Percentiles rank a stretch among this genome's conserved stretches.
phyloP scores from a whole-genome alignment of 2,888 invertebrate genomes.

The Tenthredo notha region DNA sequence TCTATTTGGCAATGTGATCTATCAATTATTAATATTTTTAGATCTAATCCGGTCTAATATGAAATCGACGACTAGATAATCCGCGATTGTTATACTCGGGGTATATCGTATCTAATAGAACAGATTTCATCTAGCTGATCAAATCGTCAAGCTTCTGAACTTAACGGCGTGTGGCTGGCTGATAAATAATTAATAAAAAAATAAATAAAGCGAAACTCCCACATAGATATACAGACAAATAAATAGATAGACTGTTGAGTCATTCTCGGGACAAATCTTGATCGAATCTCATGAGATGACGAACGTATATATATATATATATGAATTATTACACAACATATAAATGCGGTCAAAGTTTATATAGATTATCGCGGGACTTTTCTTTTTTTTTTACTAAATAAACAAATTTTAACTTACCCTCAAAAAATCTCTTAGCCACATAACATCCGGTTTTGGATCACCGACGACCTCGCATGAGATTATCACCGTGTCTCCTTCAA shows the following conservation, averaged over 20 bases:
- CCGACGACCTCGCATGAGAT: constrained; percentile 94
- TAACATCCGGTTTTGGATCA: constrained; percentile 92
- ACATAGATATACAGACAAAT: background rate
- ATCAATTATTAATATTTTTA: background rate
- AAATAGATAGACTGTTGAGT: background rate
- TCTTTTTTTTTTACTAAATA: too few species aligned
- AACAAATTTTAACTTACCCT: constrained; percentile 82
- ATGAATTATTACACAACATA: constrained; percentile 10
- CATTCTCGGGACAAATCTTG: constrained; percentile 32
- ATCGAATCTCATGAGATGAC: constrained; percentile 19
- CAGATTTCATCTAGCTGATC: background rate
- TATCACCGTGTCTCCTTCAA: constrained; percentile 92
- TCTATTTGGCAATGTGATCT: background rate
- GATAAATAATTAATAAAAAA: background rate
- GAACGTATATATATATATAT: too few species aligned
- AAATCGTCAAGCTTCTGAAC: constrained; percentile 13
- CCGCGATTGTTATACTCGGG: background rate
- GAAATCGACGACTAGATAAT: background rate
- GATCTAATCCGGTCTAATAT: background rate
- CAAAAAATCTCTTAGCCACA: constrained; percentile 92
- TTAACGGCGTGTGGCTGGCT: background rate
- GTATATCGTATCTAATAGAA: background rate
- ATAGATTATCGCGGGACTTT: background rate
- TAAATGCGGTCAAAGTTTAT: constrained; percentile 25
- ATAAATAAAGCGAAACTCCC: background rate